Conservation (phyloP, 2,113 vertebrate genomes). For the Calidris pygmaea region DNA sequence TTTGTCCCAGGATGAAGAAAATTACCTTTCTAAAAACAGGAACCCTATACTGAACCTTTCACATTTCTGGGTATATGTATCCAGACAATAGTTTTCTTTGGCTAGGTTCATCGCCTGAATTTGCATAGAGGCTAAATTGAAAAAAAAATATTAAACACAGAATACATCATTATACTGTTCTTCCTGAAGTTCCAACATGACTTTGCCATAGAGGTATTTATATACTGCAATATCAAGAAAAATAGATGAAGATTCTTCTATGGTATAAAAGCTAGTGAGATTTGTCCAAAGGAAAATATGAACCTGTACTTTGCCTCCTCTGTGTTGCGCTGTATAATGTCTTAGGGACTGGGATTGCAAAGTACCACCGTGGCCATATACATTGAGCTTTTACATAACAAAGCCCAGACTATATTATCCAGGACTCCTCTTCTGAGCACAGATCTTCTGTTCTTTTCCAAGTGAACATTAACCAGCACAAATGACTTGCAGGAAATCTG, state of each 20-base stretch:
- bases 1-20: not conserved
- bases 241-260: not conserved
- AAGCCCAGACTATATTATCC: not conserved
- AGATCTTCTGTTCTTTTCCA: not conserved
- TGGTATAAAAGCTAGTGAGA: not conserved
- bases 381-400: not conserved
- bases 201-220: not conserved
- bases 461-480: not conserved
- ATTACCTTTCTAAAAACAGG: not conserved
- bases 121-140: not conserved
- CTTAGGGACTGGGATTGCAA: not conserved
- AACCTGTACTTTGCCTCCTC: not conserved
- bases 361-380: not conserved
- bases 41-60: not conserved
- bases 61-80: not conserved
- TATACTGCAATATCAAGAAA: not conserved
- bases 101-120: not conserved
- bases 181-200: not conserved
- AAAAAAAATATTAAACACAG: not conserved
- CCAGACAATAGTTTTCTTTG: not conserved
- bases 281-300: not conserved
- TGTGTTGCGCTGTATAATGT: not conserved
- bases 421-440: not conserved
- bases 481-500: not conserved
- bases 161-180: not conserved